phyloP scores from a whole-genome alignment of 1,140 invertebrate genomes.

The Aphelenchoides fujianensis region DNA sequence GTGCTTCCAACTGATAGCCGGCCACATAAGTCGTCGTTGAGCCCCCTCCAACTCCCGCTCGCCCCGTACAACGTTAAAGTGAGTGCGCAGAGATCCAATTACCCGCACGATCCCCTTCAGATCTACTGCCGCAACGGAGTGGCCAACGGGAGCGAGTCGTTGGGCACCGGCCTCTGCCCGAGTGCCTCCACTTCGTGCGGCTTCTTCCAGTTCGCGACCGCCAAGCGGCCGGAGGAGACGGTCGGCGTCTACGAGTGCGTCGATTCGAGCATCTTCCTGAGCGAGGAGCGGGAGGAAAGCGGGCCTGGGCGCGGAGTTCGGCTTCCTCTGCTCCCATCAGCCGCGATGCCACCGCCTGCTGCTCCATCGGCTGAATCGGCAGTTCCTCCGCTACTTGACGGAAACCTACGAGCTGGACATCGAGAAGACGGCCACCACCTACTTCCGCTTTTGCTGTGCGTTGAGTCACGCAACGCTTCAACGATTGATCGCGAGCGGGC shows the following conservation, averaged over 20 bases:
- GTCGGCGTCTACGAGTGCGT: neutral
- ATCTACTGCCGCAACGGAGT: neutral
- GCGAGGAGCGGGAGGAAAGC: neutral
- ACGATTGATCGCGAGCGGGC: neutral
- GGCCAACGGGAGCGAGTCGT: neutral
- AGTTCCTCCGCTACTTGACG: conserved; percentile 19
- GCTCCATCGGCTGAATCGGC: conserved; percentile 12
- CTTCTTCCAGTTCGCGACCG: neutral
- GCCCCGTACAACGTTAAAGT: conserved; percentile 13
- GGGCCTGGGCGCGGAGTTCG: neutral
- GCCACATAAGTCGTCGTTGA: conserved; percentile 3
- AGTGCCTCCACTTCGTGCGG: neutral
- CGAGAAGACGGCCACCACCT: neutral
- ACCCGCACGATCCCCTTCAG: neutral
- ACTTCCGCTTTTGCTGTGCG: conserved; percentile 22
- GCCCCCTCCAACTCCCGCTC: neutral
- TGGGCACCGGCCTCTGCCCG: neutral
- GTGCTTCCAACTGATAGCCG: neutral
- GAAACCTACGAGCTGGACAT: neutral
- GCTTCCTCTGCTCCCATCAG: neutral
- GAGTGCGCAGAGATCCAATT: neutral
- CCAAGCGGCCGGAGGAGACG: neutral
- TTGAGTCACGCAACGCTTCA: conserved; percentile 10
- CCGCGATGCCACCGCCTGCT: neutral
- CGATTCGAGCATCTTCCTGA: neutral